Evolutionary conservation across 2,888 invertebrate species (phyloP).

Genomic region (Metacarcinus magister): DNA sequence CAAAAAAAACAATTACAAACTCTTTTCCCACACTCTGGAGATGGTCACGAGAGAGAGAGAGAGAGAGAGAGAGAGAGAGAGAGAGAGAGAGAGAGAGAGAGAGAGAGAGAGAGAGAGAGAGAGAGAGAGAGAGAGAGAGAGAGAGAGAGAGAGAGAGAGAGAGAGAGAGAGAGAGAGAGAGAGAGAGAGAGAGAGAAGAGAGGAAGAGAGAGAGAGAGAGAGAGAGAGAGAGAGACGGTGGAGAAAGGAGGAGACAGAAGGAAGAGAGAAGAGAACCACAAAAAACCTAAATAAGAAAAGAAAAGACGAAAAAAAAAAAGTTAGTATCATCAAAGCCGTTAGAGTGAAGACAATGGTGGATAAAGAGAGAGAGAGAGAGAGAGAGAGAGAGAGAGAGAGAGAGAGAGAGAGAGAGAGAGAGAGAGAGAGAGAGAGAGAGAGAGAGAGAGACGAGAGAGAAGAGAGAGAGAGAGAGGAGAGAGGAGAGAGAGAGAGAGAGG

Average conservation of each 20-base stretch:
- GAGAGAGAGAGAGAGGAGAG: neutral
- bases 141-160: neutral
- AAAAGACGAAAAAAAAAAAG: no score
- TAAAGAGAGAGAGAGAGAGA: neutral
- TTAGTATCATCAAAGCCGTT: no score
- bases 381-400: neutral
- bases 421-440: slow-evolving; percentile 30
- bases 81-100: neutral
- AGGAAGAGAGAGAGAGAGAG: neutral
- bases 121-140: neutral
- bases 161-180: neutral
- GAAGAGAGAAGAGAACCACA: no score
- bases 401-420: neutral
- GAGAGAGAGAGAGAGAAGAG: neutral
- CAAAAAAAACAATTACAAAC: neutral
- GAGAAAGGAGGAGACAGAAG: no score
- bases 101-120: neutral
- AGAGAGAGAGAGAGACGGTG: neutral
- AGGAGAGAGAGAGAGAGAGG: neutral
- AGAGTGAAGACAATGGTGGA: no score
- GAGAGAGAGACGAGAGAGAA: neutral
- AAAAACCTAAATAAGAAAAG: no score
- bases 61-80: neutral
- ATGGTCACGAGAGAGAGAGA: neutral
- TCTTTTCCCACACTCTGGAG: neutral